Base-by-base conservation (phyloP, 2,888 invertebrate species). In the Hydroisotoma schaefferi region DNA sequence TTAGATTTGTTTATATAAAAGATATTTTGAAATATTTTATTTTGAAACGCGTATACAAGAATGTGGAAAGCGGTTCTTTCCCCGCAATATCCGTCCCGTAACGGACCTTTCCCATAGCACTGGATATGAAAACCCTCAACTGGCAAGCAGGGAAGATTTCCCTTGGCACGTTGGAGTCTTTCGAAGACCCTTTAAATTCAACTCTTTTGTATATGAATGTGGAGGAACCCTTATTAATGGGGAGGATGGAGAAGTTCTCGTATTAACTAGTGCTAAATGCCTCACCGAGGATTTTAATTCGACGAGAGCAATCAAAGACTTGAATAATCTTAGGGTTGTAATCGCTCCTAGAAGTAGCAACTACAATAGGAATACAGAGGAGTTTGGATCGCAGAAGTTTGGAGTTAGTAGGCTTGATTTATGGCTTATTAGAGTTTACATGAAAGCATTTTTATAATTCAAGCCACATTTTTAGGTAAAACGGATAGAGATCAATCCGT, bases 161-260 rank as follows among this genome's bases (percentile, higher is more conserved):
- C 66, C 66, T 5, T 67, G 66, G 66, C 61, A 61, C n/a, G 66
- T 63, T 26, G 56, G 60, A 44, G 56, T 67, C 37, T 67, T 67
- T 37, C 27, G 55, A 28, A 52, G 61, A 55, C 27, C 44, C 28
- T 52, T 44, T 37, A 56, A 49, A 37, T 48, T 26, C 12, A n/a
- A 27, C 6, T 53, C 58, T 22, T 66, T 63, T 38, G 48, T 43
- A 5, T 66, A 63, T 27, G 60, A 63, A 33, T 66, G 66, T 53
- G 63, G 60, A 28, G 66, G 66, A 3, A 66, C 63, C 2, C 54
- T 66, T 15, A 61, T 66, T 20, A 55, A 62, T 1, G 62, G 59
- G 5, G 53, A 51, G 2, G 59, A 57, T 23, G 48, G 58, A 10
- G 55, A 49, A n/a, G 2, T 66, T 1, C 40, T 63, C 2, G 55